phyloP scores from a whole-genome alignment of 2,888 invertebrate genomes.

The Cheilosia scutellata region DNA sequence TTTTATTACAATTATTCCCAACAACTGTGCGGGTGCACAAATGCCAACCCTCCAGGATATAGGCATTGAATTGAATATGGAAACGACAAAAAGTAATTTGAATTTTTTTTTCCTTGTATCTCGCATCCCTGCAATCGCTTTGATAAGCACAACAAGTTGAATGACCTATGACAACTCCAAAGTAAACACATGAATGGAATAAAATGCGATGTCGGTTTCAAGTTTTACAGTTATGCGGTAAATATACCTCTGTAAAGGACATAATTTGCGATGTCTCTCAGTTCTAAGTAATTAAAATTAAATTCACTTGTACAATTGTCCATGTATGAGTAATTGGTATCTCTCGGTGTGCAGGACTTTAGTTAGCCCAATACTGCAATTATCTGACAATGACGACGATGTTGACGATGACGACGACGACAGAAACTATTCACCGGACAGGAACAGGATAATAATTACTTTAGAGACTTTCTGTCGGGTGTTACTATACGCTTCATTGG shows the following conservation, averaged over 20 bases:
- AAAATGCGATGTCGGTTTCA: slow-evolving; percentile 18
- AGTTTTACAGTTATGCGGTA: neutral
- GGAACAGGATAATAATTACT: slow-evolving; percentile 72
- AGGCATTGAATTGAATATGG: slow-evolving; percentile 55
- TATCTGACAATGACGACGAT: slow-evolving; percentile 47
- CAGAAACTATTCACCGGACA: slow-evolving; percentile 56
- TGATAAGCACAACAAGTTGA: slow-evolving; percentile 73
- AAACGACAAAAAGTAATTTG: slow-evolving; percentile 74
- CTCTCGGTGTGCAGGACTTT: slow-evolving; percentile 37
- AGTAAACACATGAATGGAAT: slow-evolving; percentile 44
- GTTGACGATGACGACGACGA: slow-evolving; percentile 14
- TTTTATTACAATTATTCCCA: slow-evolving; percentile 62
- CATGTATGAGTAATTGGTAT: slow-evolving; percentile 66
- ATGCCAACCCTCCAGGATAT: slow-evolving; percentile 42
- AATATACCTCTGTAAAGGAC: slow-evolving; percentile 45
- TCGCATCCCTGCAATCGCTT: slow-evolving; percentile 42
- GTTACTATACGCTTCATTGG: slow-evolving; percentile 58
- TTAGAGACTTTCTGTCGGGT: slow-evolving; percentile 68
- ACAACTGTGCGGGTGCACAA: slow-evolving; percentile 28
- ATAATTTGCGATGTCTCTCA: slow-evolving; percentile 72
- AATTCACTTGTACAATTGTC: slow-evolving; percentile 72
- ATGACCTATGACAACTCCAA: slow-evolving; percentile 71
- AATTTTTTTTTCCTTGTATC: slow-evolving; percentile 45
- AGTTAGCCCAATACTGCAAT: slow-evolving; percentile 65
- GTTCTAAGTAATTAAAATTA: slow-evolving; percentile 71